These are phyloP conservation scores for Tamandua tetradactyla DNA, from an alignment of 2,797 vertebrate species.

Conservation along the genomic window DNA sequence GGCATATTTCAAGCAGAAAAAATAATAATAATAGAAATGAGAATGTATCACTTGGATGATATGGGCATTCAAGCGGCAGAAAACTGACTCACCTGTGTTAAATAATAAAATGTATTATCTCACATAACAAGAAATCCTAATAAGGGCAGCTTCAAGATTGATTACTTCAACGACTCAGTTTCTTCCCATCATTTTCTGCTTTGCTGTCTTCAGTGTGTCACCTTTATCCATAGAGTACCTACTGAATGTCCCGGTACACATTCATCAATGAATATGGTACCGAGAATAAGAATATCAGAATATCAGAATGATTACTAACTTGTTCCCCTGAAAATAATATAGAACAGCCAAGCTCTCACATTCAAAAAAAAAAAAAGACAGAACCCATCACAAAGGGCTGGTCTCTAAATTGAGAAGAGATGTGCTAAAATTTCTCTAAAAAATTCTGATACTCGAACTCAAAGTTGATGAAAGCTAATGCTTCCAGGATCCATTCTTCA, in stretches of 20 bases:
- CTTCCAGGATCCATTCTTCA: background rate
- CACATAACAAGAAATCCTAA: background rate
- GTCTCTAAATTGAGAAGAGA: background rate
- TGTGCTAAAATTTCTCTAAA: conserved; percentile 26
- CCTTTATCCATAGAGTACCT: background rate
- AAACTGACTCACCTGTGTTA: background rate
- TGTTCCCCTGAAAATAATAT: background rate
- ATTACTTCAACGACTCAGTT: background rate
- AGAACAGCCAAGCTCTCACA: background rate
- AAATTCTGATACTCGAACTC: background rate
- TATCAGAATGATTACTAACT: background rate
- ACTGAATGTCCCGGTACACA: background rate
- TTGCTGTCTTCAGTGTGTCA: background rate
- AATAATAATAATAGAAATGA: background rate
- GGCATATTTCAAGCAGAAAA: background rate
- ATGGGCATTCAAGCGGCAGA: background rate
- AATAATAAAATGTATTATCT: background rate
- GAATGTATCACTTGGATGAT: background rate
- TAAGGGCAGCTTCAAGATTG: background rate
- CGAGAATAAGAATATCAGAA: conserved; percentile 34
- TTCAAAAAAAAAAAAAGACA: background rate
- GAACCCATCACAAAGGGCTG: background rate
- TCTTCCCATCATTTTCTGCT: background rate
- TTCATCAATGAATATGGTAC: background rate
- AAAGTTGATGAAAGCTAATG: background rate